Percentiles rank a stretch among this genome's conserved stretches.
Conservation (phyloP, 2,888 invertebrate species). For the Opisthograptis luteolata region DNA sequence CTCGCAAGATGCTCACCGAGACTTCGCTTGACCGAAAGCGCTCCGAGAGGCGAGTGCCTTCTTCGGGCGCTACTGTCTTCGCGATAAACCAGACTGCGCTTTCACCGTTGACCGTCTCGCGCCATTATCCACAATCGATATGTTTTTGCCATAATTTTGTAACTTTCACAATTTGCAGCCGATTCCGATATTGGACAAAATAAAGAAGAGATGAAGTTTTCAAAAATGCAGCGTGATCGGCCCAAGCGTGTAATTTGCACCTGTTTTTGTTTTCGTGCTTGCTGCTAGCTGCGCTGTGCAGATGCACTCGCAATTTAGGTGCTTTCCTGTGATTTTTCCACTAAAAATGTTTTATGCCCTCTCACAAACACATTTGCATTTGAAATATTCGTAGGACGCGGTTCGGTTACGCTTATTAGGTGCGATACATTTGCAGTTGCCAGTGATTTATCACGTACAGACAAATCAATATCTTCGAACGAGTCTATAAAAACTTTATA, state of each 20-base stretch:
- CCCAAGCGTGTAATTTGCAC: slow-evolving; percentile 12
- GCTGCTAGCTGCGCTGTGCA: too few relatives aligned
- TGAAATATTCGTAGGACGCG: too few relatives aligned
- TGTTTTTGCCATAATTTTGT: slow-evolving; percentile 46
- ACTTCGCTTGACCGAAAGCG: slow-evolving; percentile 70
- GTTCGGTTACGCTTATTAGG: slow-evolving; percentile 12
- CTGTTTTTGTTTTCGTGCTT: slow-evolving; percentile 13
- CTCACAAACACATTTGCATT: too few relatives aligned
- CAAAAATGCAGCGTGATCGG: slow-evolving; percentile 28
- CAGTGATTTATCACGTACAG: neutral
- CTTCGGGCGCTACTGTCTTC: slow-evolving; percentile 32
- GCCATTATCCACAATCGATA: slow-evolving; percentile 36
- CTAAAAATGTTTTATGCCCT: too few relatives aligned
- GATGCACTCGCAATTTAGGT: too few relatives aligned
- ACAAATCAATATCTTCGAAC: too few relatives aligned
- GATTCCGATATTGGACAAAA: slow-evolving; percentile 13
- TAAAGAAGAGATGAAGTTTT: slow-evolving; percentile 3
- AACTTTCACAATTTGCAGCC: slow-evolving; percentile 46
- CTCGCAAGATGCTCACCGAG: slow-evolving; percentile 70
- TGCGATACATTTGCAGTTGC: slow-evolving; percentile 1
- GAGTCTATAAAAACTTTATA: too few relatives aligned
- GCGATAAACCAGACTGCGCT: slow-evolving; percentile 63
- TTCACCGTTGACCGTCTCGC: slow-evolving; percentile 48
- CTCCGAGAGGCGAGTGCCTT: slow-evolving; percentile 38
- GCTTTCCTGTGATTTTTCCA: too few relatives aligned